Evolutionary conservation across 2,113 vertebrate species (phyloP), one percentile per base, ranked within the genome.

Genomic region (Scolopax mira): DNA sequence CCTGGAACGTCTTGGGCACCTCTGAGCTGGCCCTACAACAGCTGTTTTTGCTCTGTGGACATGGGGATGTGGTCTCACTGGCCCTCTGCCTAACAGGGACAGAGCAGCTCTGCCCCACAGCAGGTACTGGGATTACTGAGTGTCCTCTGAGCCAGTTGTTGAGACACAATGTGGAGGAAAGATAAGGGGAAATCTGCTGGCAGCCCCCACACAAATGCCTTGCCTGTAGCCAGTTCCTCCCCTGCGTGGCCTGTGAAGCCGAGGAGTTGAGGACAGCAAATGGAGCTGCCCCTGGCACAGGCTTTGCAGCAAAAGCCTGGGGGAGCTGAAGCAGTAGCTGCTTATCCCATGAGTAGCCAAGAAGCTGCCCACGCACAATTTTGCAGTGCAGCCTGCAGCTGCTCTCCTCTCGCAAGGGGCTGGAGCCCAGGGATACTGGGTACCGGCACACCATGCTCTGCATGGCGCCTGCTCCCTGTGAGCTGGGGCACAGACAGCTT

Each of bases 261-360:
- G 37, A 80, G 66, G 65, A 84, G 60, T 33, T 48, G 61, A 95
- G 61, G 83, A 75, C 13, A 80, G 72, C 44, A 91, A 86, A 86
- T 79, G 69, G 85, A 92, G 85, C 69, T 95, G 85, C 69, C 75
- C 37, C 65, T 94, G 92, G 89, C 88, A 83, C 21, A 52, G 70
- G 58, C 65, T 94, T 94, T 92, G 88, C 89, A 87, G 79, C 18
- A 4, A 78, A 82, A 86, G 88, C 67, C 72, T 69, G 57, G 17
- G 81, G 67, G 88, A 96, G 74, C 64, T 85, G 82, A 88, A 92
- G 95, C 92, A 74, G 94, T 93, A 92, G 94, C 88, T 94, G 79
- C 81, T 89, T 89, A 87, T 95, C 78, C 86, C 82, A 44, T 51
- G 79, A 95, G 85, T 42, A 90, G 85, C 94, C 92, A 93, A 95